Evolutionary conservation across 1,140 invertebrate genomes (phyloP).

Genomic region (Drosophila bifasciata): DNA sequence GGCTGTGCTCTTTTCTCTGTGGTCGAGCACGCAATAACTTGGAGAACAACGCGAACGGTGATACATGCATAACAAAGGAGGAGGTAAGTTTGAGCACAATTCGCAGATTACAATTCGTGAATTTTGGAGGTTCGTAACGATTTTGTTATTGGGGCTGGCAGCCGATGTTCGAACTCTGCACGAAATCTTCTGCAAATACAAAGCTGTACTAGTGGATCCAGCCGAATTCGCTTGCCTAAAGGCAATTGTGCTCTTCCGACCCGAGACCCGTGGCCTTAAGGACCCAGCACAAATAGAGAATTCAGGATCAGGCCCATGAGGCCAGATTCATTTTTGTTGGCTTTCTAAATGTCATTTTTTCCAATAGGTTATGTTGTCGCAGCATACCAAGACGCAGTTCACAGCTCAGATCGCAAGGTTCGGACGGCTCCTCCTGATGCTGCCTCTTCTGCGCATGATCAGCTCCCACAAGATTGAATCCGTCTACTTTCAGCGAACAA

Average conservation of each 20-base stretch:
- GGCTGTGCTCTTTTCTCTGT: constrained; percentile 90
- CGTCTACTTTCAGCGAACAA: constrained; percentile 97
- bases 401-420: constrained; percentile 94
- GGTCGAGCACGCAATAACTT: constrained; percentile 87
- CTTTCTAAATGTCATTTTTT: neutral
- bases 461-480: constrained; percentile 91
- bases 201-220: constrained; percentile 95
- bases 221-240: constrained; percentile 99
- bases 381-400: constrained; percentile 93
- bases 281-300: constrained; percentile 98
- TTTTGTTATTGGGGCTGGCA: constrained; percentile 84
- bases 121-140: neutral
- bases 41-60: constrained; percentile 66
- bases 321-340: neutral
- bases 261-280: constrained; percentile 95
- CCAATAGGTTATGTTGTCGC: constrained; percentile 91
- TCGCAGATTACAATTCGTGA: no score
- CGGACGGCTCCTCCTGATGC: constrained; percentile 94
- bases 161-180: constrained; percentile 91
- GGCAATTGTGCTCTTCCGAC: constrained; percentile 97
- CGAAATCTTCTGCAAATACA: constrained; percentile 94
- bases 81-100: constrained; percentile 51
- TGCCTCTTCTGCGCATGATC: constrained; percentile 93
- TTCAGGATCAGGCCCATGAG: constrained; percentile 98
- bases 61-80: constrained; percentile 77